phyloP scores from a whole-genome alignment of 2,888 invertebrate genomes.

The Harpalus rubripes region DNA sequence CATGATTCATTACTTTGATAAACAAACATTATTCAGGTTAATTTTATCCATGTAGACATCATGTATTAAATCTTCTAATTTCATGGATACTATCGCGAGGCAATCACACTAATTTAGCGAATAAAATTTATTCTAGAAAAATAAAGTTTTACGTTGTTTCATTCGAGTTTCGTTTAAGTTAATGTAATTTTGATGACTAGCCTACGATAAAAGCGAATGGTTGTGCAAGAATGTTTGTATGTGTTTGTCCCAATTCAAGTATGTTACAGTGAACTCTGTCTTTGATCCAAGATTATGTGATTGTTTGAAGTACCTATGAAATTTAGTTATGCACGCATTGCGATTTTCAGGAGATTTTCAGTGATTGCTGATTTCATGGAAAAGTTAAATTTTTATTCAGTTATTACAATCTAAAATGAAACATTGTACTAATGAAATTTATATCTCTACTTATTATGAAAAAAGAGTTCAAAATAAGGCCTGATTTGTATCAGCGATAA shows the following conservation, averaged over 20 bases:
- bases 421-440: background rate
- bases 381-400: background rate
- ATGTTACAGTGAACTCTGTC: conserved; percentile 12
- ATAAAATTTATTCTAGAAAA: conserved; percentile 34
- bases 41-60: background rate
- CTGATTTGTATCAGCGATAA: no score
- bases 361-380: background rate
- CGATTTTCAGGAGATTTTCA: background rate
- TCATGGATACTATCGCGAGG: conserved; percentile 9
- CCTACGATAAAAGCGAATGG: conserved; percentile 5
- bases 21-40: conserved; percentile 49
- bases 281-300: no score
- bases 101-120: conserved; percentile 35
- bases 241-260: conserved; percentile 29
- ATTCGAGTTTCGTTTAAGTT: conserved; percentile 37
- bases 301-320: no score
- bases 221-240: background rate
- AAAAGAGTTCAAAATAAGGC: no score
- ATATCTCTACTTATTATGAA: no score
- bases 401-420: background rate
- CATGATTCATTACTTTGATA: conserved; percentile 18
- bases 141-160: conserved; percentile 44
- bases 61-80: conserved; percentile 35
- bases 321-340: background rate
- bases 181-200: conserved; percentile 36